Base-by-base conservation (phyloP, 30 jellyfish, hydroid and myxozoan genomes). In the Rhopilema esculentum region DNA sequence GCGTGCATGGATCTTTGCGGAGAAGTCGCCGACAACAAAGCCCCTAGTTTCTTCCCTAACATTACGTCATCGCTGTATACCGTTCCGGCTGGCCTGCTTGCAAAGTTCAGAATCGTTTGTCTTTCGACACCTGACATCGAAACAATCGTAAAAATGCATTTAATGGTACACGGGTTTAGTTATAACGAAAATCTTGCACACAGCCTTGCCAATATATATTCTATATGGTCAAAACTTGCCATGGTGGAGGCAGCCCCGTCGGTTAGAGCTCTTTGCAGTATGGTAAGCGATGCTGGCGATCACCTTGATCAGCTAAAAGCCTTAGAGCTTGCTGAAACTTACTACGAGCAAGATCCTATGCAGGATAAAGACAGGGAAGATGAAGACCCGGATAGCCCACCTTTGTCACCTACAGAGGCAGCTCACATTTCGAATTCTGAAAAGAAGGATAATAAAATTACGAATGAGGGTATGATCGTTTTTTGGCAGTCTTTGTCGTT, bases 261-360 rank as follows among this genome's bases (percentile, higher is more conserved):
- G 0, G 27, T 85, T 49, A 85, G 49, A 27, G 83, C 64, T 7
- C 49, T 85, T 0, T 73, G 82, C 63, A 66, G 80, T 65, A 0
- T 85, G 49, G 74, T 85, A 2, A 65, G 88, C 25, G 88, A 85
- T 73, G 94, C 94, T 19, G 88, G 94, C 21, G 94, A 85, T 61
- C 70, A 85, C 53, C 48, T 78, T 23, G 87, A 74, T 33, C 49
- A 74, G 72, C 61, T 73, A 9, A 53, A 48, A 48, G 74, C 84
- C 8, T 33, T 15, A 22, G 68, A 18, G 28, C 19, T 22, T 16
- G 74, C 66, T 29, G 71, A 62, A 4, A 22, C 27, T 79, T 48
- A 17, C 18, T 22, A 16, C 30, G 89, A 79, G 17, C 30, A 21
- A 7, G 89, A 66, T 16, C 67, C 8, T 19, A 50, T 19, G 89